A percentile compares a stretch with the other conserved stretches of the same genome.
Conservation (phyloP, 2,113 vertebrate species). For the Pogona vitticeps region DNA sequence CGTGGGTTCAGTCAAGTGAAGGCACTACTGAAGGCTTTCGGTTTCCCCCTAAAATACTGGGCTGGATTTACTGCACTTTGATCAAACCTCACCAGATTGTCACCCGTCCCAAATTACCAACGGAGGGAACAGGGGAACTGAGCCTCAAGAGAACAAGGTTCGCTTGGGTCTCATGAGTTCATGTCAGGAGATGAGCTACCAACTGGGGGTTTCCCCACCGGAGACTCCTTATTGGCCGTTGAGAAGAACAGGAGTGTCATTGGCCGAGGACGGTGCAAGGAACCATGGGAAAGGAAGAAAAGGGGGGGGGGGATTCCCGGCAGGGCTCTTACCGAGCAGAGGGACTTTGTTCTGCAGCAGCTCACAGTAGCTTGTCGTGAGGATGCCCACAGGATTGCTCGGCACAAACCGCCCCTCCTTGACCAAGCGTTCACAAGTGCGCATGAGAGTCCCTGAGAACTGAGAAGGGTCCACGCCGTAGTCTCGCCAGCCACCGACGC, state of each 20-base stretch:
- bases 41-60: background rate
- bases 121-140: background rate
- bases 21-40: no score
- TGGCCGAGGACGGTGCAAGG: background rate
- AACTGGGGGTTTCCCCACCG: background rate
- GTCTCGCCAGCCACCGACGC: conserved; percentile 97
- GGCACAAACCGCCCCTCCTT: conserved; percentile 96
- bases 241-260: background rate
- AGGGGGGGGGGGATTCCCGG: accelerated
- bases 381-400: conserved; percentile 92
- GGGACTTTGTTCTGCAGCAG: conserved; percentile 99
- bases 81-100: background rate
- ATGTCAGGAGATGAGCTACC: background rate
- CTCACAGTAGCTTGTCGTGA: conserved; percentile 94
- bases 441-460: conserved; percentile 98
- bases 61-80: background rate
- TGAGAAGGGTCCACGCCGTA: conserved; percentile 98
- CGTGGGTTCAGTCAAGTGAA: background rate
- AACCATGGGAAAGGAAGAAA: no score
- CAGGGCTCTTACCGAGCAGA: conserved; percentile 88
- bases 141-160: background rate
- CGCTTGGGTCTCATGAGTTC: background rate
- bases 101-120: no score
- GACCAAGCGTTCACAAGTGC: conserved; percentile 93
- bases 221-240: background rate